These are phyloP conservation scores for Blera fallax DNA, from an alignment of 2,888 invertebrate genomes.

Conservation along the genomic window DNA sequence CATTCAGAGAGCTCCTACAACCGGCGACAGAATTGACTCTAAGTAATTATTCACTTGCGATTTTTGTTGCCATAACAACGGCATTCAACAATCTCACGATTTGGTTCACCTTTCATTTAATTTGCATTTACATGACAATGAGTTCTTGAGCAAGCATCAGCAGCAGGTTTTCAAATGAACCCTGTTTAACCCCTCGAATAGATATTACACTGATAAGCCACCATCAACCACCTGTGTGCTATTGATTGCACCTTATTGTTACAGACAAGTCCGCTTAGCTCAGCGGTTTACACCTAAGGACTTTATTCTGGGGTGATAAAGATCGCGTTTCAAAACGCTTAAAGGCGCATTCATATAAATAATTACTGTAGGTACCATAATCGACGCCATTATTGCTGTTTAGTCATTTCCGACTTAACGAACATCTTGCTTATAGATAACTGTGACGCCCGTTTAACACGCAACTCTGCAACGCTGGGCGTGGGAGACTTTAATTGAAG, in stretches of 20 bases:
- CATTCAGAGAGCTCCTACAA: slow-evolving; percentile 6
- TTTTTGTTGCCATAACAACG: slow-evolving; percentile 50
- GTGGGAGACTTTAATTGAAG: slow-evolving; percentile 30
- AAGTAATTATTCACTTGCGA: slow-evolving; percentile 51
- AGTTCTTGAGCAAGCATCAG: slow-evolving; percentile 63
- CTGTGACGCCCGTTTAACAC: neutral
- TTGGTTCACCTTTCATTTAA: slow-evolving; percentile 70
- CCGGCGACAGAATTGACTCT: slow-evolving; percentile 43
- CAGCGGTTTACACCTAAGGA: slow-evolving; percentile 16
- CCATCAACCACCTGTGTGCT: slow-evolving; percentile 31
- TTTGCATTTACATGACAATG: slow-evolving; percentile 68
- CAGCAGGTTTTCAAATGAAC: slow-evolving; percentile 47
- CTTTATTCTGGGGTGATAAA: slow-evolving; percentile 6
- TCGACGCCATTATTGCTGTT: slow-evolving; percentile 3
- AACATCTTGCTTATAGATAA: slow-evolving; percentile 1
- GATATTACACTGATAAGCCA: slow-evolving; percentile 56
- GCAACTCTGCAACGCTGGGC: slow-evolving; percentile 7
- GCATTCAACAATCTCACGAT: slow-evolving; percentile 71
- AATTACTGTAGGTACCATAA: neutral
- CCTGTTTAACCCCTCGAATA: slow-evolving; percentile 51
- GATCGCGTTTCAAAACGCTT: slow-evolving; percentile 21
- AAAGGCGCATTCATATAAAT: neutral
- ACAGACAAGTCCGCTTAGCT: slow-evolving; percentile 18
- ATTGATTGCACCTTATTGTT: neutral
- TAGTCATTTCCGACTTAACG: slow-evolving; percentile 2